Conservation (phyloP, 2,888 invertebrate species). For the Latheticus oryzae region DNA sequence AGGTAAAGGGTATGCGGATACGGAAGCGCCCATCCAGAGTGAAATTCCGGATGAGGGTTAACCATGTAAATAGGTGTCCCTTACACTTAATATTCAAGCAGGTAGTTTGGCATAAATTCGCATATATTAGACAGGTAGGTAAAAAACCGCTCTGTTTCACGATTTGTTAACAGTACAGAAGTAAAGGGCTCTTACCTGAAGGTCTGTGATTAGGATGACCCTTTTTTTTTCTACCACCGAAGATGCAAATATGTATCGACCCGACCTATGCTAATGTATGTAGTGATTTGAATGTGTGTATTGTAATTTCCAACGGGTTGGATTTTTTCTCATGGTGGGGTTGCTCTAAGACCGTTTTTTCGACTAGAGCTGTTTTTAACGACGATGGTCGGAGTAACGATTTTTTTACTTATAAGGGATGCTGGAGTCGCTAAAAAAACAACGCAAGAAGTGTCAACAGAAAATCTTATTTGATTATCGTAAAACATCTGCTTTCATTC, state of each 20-base stretch:
- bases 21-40: slow-evolving; percentile 42
- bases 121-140: slow-evolving; percentile 67
- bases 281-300: slow-evolving; percentile 62
- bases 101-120: slow-evolving; percentile 66
- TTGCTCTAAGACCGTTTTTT: slow-evolving; percentile 52
- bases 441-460: too few relatives aligned
- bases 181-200: slow-evolving; percentile 1
- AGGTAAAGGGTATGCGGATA: slow-evolving; percentile 48
- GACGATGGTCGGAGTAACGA: slow-evolving; percentile 42
- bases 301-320: slow-evolving; percentile 55
- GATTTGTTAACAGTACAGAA: slow-evolving; percentile 46
- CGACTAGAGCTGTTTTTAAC: slow-evolving; percentile 41
- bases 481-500: too few relatives aligned
- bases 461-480: too few relatives aligned
- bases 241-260: slow-evolving; percentile 63
- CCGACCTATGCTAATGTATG: slow-evolving; percentile 62
- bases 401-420: too few relatives aligned
- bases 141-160: slow-evolving; percentile 58
- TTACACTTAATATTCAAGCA: slow-evolving; percentile 68
- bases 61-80: slow-evolving; percentile 65
- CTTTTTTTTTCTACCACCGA: slow-evolving; percentile 58
- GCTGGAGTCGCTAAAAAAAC: too few relatives aligned
- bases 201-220: slow-evolving; percentile 60
- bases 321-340: slow-evolving; percentile 60
- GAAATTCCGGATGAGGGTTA: slow-evolving; percentile 52